These are phyloP conservation scores for Apocrypta bakeri DNA, from an alignment of 1,140 invertebrate species.

Conservation along the genomic window DNA sequence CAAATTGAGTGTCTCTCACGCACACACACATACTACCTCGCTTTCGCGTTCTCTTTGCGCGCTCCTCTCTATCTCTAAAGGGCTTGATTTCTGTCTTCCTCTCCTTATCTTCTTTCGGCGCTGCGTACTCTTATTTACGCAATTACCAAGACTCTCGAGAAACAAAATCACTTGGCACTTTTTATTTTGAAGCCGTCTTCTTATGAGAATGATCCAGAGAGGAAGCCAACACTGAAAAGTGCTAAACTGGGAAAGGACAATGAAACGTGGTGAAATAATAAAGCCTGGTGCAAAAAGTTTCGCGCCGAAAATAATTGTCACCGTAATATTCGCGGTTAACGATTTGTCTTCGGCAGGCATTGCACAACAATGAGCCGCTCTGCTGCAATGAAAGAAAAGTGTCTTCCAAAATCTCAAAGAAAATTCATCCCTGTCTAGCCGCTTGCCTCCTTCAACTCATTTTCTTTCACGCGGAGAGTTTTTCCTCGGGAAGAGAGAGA, in stretches of 20 bases:
- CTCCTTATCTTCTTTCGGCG: neutral
- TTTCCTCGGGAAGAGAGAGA: neutral
- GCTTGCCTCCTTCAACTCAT: slow-evolving; percentile 19
- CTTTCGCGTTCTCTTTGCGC: too few species aligned
- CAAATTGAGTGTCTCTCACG: slow-evolving; percentile 55
- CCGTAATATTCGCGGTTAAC: neutral
- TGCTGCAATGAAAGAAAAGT: neutral
- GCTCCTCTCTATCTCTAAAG: too few species aligned
- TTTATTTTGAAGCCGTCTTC: neutral
- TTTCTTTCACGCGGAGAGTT: slow-evolving; percentile 20
- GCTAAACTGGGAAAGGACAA: neutral
- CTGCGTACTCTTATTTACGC: neutral
- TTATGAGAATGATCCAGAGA: neutral
- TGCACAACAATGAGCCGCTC: neutral
- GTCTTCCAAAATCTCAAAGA: slow-evolving; percentile 17
- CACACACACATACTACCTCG: too few species aligned
- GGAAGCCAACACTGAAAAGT: neutral
- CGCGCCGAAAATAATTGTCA: neutral
- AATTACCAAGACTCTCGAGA: neutral
- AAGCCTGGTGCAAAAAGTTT: neutral
- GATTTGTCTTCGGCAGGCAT: slow-evolving; percentile 4
- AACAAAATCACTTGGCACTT: too few species aligned
- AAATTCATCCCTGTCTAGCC: slow-evolving; percentile 7
- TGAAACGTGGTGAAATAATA: neutral
- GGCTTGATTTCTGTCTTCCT: neutral